Conservation (phyloP, 2,113 vertebrate species). For the Empidonax traillii region DNA sequence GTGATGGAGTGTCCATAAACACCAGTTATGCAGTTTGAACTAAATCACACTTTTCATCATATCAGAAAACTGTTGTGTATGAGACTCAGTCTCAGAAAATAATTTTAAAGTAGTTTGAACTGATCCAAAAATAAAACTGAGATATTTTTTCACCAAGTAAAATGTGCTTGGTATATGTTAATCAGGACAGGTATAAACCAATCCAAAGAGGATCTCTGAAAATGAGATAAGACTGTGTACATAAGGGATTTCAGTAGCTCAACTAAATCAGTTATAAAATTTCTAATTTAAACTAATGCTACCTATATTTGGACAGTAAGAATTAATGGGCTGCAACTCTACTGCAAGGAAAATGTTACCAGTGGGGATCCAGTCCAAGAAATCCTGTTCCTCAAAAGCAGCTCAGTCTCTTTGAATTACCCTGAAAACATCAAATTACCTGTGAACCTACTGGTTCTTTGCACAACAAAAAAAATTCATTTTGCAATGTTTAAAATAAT, state of each 20-base stretch:
- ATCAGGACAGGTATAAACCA: slow-evolving; percentile 16
- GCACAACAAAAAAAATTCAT: neutral
- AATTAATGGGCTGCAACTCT: slow-evolving; percentile 30
- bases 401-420: neutral
- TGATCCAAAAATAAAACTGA: neutral
- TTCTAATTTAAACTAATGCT: slow-evolving; percentile 63
- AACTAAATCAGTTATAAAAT: slow-evolving; percentile 56
- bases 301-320: slow-evolving; percentile 57
- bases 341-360: neutral
- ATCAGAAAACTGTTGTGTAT: neutral
- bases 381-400: slow-evolving; percentile 29
- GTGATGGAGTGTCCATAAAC: slow-evolving; percentile 23
- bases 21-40: neutral
- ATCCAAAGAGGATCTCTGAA: slow-evolving; percentile 35
- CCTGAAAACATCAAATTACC: neutral
- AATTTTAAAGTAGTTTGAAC: neutral
- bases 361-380: slow-evolving; percentile 5
- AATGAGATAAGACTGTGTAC: slow-evolving; percentile 54
- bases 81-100: neutral
- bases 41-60: slow-evolving; percentile 22
- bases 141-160: slow-evolving; percentile 7
- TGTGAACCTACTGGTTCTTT: neutral
- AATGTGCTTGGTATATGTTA: slow-evolving; percentile 23
- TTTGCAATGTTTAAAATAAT: slow-evolving; percentile 22
- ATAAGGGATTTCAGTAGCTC: slow-evolving; percentile 46